Percentiles rank a stretch among this genome's conserved stretches.
phyloP scores from a whole-genome alignment of 2,113 vertebrate genomes.

The Xenopus borealis region DNA sequence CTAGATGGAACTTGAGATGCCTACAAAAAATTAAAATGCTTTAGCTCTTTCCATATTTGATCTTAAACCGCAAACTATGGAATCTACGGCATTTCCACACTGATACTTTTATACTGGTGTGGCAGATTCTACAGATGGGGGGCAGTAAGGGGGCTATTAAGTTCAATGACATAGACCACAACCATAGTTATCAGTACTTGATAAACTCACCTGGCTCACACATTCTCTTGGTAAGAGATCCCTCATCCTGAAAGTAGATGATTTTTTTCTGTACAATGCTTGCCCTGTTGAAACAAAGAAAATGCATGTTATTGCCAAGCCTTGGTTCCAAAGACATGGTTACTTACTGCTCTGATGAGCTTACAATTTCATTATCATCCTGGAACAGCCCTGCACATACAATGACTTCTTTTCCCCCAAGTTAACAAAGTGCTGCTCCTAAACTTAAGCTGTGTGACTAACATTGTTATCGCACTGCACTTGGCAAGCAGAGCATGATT shows the following conservation, averaged over 20 bases:
- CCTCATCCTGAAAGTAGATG: constrained; percentile 97
- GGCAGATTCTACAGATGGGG: too few species aligned
- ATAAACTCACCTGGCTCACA: constrained; percentile 88
- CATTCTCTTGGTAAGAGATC: constrained; percentile 88
- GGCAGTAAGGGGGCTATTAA: too few species aligned
- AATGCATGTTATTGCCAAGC: neutral
- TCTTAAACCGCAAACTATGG: too few species aligned
- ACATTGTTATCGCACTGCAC: neutral
- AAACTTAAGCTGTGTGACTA: neutral
- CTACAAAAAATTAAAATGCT: too few species aligned
- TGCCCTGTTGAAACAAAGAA: constrained; percentile 67
- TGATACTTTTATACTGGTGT: too few species aligned
- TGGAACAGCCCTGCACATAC: neutral
- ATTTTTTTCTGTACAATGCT: constrained; percentile 97
- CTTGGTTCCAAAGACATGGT: neutral
- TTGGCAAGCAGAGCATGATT: neutral
- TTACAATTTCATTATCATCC: neutral
- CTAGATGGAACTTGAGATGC: too few species aligned
- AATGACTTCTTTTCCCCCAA: too few species aligned
- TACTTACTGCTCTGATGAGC: constrained; percentile 1
- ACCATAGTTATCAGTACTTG: too few species aligned
- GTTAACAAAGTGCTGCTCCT: neutral
- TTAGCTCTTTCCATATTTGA: too few species aligned
- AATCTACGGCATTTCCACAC: too few species aligned
- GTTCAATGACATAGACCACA: too few species aligned